Percentiles rank a stretch among this genome's conserved stretches.
phyloP scores from a whole-genome alignment of 2,888 invertebrate genomes.

The Parasteatoda lunata region DNA sequence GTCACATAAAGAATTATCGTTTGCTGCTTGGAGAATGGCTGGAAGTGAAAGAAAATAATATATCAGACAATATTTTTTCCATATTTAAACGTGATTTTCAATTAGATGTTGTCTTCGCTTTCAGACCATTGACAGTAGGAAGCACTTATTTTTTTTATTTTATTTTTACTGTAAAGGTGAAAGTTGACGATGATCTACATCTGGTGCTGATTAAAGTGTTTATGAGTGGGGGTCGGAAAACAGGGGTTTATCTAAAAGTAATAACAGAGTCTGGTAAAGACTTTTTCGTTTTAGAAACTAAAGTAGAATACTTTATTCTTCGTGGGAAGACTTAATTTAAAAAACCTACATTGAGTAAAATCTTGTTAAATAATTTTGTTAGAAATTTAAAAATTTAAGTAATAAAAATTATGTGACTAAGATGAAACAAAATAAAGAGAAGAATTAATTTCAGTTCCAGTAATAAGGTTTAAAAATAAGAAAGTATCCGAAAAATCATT shows the following conservation, averaged over 20 bases:
- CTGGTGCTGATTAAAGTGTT: constrained; percentile 60
- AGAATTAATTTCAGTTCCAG: too few species aligned
- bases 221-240: constrained; percentile 10
- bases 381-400: too few species aligned
- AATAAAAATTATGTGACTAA: too few species aligned
- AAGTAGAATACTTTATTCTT: too few species aligned
- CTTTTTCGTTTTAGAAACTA: neutral
- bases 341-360: too few species aligned
- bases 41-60: constrained; percentile 43
- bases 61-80: neutral
- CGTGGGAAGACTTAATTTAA: too few species aligned
- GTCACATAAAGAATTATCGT: constrained; percentile 55
- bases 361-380: too few species aligned
- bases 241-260: too few species aligned
- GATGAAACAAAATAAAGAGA: too few species aligned
- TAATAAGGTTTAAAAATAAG: too few species aligned
- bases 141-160: constrained; percentile 4
- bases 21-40: constrained; percentile 25
- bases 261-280: too few species aligned
- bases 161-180: constrained; percentile 19
- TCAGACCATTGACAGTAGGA: constrained; percentile 41
- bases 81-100: constrained; percentile 60
- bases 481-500: too few species aligned
- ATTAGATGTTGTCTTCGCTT: constrained; percentile 57
- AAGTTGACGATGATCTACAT: constrained; percentile 38